phyloP scores from a whole-genome alignment of 1,140 invertebrate species.

The Coenobita brevimanus region DNA sequence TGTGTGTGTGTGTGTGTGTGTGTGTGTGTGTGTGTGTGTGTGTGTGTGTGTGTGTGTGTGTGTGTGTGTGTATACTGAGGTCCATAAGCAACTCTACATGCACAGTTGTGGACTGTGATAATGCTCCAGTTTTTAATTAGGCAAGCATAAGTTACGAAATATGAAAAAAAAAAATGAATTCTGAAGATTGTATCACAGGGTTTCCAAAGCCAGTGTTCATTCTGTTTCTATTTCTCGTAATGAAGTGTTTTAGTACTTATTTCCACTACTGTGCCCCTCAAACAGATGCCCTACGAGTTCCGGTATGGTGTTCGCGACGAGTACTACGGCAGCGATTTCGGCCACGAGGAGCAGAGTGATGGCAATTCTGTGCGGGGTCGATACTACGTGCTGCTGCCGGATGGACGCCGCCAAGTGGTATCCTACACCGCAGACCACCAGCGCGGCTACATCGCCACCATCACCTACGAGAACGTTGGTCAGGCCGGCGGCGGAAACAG shows the following conservation, averaged over 20 bases:
- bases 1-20: neutral
- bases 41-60: neutral
- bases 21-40: neutral
- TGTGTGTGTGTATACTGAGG: no score
- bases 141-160: no score
- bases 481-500: neutral
- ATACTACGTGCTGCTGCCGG: constrained; percentile 70
- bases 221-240: no score
- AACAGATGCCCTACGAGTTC: constrained; percentile 68
- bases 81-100: no score
- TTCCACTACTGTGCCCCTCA: neutral
- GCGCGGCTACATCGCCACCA: constrained; percentile 70
- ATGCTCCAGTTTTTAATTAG: no score
- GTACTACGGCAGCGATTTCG: constrained; percentile 63
- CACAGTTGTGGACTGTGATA: no score
- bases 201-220: no score
- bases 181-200: no score
- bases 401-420: constrained; percentile 70
- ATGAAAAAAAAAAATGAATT: no score
- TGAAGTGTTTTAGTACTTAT: no score
- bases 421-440: constrained; percentile 66
- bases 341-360: constrained; percentile 69
- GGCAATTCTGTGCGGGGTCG: constrained; percentile 67
- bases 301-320: constrained; percentile 70
- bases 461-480: constrained; percentile 62